phyloP scores from a whole-genome alignment of 2,888 invertebrate species.

The Marronus borbonicus region DNA sequence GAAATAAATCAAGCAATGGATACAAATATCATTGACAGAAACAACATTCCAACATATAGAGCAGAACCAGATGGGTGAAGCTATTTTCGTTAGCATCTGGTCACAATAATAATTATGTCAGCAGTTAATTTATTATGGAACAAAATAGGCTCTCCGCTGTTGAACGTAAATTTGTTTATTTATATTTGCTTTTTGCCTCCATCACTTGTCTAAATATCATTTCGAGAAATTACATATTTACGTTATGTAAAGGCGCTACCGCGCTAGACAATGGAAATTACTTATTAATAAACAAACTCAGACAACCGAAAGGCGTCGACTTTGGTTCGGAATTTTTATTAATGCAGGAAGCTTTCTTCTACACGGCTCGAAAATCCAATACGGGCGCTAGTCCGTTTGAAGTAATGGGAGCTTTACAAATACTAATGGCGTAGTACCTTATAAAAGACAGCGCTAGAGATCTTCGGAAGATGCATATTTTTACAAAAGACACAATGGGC shows the following conservation, averaged over 20 bases:
- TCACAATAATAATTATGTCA: constrained; percentile 46
- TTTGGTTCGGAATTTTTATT: constrained; percentile 31
- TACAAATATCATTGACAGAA: constrained; percentile 43
- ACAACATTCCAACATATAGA: constrained; percentile 47
- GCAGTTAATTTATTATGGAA: constrained; percentile 37
- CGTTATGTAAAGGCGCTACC: background rate
- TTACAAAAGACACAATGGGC: constrained; percentile 38
- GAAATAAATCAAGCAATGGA: constrained; percentile 37
- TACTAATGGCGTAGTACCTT: constrained; percentile 39
- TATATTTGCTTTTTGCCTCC: constrained; percentile 14
- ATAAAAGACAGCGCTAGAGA: constrained; percentile 30
- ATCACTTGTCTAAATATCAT: constrained; percentile 10
- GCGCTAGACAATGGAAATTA: background rate
- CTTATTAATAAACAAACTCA: constrained; percentile 31
- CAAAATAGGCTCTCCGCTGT: constrained; percentile 9
- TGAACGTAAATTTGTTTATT: constrained; percentile 17
- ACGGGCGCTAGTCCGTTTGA: constrained; percentile 22
- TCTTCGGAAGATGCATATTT: constrained; percentile 47
- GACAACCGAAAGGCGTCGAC: background rate
- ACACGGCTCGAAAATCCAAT: constrained; percentile 12
- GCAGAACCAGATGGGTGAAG: constrained; percentile 37
- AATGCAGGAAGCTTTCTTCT: constrained; percentile 6
- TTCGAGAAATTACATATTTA: constrained; percentile 22
- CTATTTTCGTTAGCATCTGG: constrained; percentile 45
- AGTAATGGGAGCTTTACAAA: constrained; percentile 38